Evolutionary conservation across 1,140 invertebrate genomes (phyloP).

Genomic region (Rhyzopertha dominica): DNA sequence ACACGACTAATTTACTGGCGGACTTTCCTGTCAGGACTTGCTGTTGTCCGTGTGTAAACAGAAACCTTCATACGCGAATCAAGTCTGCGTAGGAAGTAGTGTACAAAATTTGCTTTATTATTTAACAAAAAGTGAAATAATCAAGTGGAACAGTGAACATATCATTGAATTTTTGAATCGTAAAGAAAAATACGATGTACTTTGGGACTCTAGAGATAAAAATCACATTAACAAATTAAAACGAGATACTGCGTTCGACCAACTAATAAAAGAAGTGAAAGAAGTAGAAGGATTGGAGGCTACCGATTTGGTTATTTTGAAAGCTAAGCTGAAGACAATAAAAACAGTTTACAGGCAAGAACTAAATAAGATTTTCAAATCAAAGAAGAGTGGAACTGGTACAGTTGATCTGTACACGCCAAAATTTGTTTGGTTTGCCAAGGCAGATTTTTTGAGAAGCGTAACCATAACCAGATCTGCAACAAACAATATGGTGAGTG

Average conservation of each 20-base stretch:
- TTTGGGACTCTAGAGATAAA: conserved; percentile 8
- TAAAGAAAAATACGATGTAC: conserved; percentile 12
- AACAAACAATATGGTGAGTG: conserved; percentile 6
- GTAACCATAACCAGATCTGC: conserved; percentile 3
- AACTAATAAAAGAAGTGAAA: conserved; percentile 8
- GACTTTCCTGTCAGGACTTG: conserved; percentile 2
- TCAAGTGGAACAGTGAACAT: conserved; percentile 7
- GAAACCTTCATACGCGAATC: not conserved
- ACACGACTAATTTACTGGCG: conserved; percentile 8
- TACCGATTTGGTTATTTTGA: conserved; percentile 7
- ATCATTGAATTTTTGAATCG: conserved; percentile 14
- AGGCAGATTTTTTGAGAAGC: conserved; percentile 4
- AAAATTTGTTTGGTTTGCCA: conserved; percentile 6
- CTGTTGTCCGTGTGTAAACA: not conserved
- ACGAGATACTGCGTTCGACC: conserved; percentile 7
- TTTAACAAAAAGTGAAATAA: no score
- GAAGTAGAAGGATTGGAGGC: conserved; percentile 12
- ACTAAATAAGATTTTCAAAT: conserved; percentile 16
- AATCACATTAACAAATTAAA: conserved; percentile 11
- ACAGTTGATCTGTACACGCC: conserved; percentile 6
- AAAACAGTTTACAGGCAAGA: conserved; percentile 11
- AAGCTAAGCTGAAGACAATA: conserved; percentile 14
- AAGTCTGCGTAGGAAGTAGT: no score
- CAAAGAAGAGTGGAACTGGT: conserved; percentile 12
- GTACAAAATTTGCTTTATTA: no score